Conservation (phyloP, 2,888 invertebrate genomes). For the Oasisia sp. region DNA sequence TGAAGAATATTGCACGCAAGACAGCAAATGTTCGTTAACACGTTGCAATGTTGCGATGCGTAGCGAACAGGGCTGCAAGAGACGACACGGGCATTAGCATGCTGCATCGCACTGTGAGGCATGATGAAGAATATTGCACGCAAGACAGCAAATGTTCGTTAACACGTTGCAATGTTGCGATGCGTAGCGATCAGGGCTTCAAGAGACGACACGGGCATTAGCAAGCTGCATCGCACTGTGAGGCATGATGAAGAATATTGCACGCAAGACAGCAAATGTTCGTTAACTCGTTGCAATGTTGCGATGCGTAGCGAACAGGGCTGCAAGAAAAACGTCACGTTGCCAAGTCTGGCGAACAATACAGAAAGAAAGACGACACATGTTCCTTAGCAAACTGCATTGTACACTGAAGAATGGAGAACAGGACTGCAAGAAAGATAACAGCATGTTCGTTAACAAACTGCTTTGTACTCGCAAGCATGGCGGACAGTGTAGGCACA, state of each 20-base stretch:
- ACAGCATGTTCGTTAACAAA: not conserved
- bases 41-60: no score
- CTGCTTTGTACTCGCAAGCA: not conserved
- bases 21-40: no score
- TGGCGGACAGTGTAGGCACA: no score
- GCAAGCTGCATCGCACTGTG: not conserved
- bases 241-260: no score
- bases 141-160: not conserved
- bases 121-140: no score
- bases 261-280: not conserved
- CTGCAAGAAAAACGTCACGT: slow-evolving; percentile 47
- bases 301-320: slow-evolving; percentile 80
- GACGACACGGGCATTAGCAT: not conserved
- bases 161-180: not conserved
- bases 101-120: not conserved
- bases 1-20: no score
- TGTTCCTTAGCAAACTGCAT: not conserved
- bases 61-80: no score
- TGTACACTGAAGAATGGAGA: slow-evolving; percentile 75
- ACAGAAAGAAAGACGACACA: slow-evolving; percentile 50
- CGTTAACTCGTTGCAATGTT: not conserved
- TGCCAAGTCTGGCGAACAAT: slow-evolving; percentile 80
- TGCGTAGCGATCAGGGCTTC: slow-evolving; percentile 81
- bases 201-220: slow-evolving; percentile 7
- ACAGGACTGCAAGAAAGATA: slow-evolving; percentile 66